These are phyloP conservation scores for Stenodema calcarata DNA, from an alignment of 2,888 invertebrate genomes.

Conservation along the genomic window DNA sequence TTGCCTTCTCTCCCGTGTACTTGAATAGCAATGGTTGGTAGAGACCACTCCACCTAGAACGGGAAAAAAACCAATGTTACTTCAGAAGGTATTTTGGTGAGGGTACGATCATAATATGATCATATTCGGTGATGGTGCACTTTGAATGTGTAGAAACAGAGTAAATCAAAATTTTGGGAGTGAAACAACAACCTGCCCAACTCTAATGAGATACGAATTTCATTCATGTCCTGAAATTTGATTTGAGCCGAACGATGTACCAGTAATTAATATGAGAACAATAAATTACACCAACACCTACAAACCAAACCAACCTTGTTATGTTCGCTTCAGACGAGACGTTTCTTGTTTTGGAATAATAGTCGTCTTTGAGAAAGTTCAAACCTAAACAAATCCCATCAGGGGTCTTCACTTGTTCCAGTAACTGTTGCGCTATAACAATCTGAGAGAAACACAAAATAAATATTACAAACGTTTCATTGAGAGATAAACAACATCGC, in stretches of 20 bases:
- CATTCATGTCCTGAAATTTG: too few relatives aligned
- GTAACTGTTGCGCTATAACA: not conserved
- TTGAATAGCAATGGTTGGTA: not conserved
- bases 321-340: constrained; percentile 13
- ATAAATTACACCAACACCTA: too few relatives aligned
- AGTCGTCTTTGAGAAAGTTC: constrained; percentile 13
- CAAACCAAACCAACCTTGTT: constrained; percentile 7
- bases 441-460: not conserved
- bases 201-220: too few relatives aligned
- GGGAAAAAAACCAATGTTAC: not conserved
- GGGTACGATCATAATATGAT: too few relatives aligned
- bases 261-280: too few relatives aligned
- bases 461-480: not conserved
- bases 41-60: constrained; percentile 7
- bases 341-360: constrained; percentile 11
- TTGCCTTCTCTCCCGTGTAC: not conserved
- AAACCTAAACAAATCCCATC: constrained; percentile 23
- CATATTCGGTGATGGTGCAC: too few relatives aligned
- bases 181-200: too few relatives aligned
- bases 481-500: not conserved
- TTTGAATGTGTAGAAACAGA: too few relatives aligned
- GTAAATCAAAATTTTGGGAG: too few relatives aligned
- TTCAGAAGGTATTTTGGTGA: too few relatives aligned
- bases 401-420: not conserved
- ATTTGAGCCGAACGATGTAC: too few relatives aligned